Percentiles rank a stretch among this genome's conserved stretches.
phyloP scores from a whole-genome alignment of 2,797 vertebrate species.

The Acanthurus tractus region DNA sequence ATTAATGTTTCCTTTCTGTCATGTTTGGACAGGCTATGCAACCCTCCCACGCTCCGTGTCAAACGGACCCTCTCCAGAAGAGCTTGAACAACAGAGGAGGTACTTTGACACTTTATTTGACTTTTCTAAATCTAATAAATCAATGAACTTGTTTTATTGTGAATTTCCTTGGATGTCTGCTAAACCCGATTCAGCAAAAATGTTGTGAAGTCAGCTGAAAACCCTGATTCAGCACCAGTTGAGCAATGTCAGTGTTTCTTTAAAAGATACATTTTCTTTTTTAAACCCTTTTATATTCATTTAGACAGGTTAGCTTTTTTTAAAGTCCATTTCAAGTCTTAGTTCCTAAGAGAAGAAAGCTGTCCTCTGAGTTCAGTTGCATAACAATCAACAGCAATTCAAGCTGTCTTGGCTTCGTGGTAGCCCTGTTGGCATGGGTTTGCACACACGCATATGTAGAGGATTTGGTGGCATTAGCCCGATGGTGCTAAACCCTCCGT shows the following conservation, averaged over 20 bases:
- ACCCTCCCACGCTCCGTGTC: slow-evolving; percentile 84
- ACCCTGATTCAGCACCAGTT: not conserved
- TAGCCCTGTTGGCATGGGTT: slow-evolving; percentile 56
- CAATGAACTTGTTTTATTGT: not conserved
- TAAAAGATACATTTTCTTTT: not conserved
- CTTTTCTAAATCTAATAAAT: not conserved
- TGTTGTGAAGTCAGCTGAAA: not conserved
- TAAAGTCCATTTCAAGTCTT: slow-evolving; percentile 2
- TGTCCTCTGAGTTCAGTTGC: slow-evolving; percentile 48
- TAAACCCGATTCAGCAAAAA: not conserved
- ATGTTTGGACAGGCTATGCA: slow-evolving; percentile 77
- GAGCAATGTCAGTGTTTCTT: slow-evolving; percentile 4
- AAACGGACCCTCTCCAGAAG: slow-evolving; percentile 90
- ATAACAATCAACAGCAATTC: slow-evolving; percentile 54
- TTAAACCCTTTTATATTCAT: not conserved
- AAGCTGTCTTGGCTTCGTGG: slow-evolving; percentile 61
- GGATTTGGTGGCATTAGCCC: slow-evolving; percentile 82
- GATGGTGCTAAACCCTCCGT: slow-evolving; percentile 69
- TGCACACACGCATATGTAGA: slow-evolving; percentile 60
- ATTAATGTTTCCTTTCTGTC: slow-evolving; percentile 26
- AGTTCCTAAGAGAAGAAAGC: slow-evolving; percentile 16
- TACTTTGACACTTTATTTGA: slow-evolving; percentile 60
- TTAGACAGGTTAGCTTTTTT: not conserved
- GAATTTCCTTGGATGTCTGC: not conserved
- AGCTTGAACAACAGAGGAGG: slow-evolving; percentile 91